A percentile compares a stretch with the other conserved stretches of the same genome.
Conservation (phyloP, 2,888 invertebrate species). For the Hyposoter didymator region DNA sequence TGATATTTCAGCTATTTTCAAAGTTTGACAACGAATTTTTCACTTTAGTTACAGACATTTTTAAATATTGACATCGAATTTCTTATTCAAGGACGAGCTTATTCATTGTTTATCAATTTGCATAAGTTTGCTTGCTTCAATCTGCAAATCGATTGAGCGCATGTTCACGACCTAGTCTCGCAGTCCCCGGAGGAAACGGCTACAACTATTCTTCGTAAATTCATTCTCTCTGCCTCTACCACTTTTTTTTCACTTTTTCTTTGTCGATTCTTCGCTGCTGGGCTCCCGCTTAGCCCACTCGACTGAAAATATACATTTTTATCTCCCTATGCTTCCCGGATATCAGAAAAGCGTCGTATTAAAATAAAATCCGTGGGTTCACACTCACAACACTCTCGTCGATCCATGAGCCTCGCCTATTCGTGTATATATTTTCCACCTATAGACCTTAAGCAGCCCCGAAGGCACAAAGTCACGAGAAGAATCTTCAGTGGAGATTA, state of each 20-base stretch:
- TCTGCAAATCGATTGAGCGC: constrained; percentile 58
- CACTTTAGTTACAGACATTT: too few relatives aligned
- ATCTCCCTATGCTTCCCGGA: constrained; percentile 52
- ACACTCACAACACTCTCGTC: background rate
- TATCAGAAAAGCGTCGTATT: constrained; percentile 61
- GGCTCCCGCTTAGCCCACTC: constrained; percentile 19
- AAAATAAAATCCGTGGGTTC: constrained; percentile 60
- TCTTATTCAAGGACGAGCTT: background rate
- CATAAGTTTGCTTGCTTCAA: constrained; percentile 33
- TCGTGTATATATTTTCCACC: constrained; percentile 23
- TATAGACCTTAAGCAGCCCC: constrained; percentile 4
- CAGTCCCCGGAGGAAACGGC: constrained; percentile 48
- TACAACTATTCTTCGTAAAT: constrained; percentile 47
- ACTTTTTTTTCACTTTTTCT: background rate
- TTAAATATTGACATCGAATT: background rate
- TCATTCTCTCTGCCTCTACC: constrained; percentile 43
- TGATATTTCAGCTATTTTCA: too few relatives aligned
- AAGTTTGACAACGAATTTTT: too few relatives aligned
- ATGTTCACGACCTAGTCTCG: constrained; percentile 62
- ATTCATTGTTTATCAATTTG: constrained; percentile 34
- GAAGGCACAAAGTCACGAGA: constrained; percentile 13
- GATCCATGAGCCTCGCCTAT: constrained; percentile 36
- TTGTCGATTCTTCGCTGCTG: background rate
- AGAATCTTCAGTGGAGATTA: constrained; percentile 32
- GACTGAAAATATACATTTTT: constrained; percentile 58